These are phyloP conservation scores for Lasioglossum albipes DNA, from an alignment of 1,140 invertebrate species.

Conservation along the genomic window DNA sequence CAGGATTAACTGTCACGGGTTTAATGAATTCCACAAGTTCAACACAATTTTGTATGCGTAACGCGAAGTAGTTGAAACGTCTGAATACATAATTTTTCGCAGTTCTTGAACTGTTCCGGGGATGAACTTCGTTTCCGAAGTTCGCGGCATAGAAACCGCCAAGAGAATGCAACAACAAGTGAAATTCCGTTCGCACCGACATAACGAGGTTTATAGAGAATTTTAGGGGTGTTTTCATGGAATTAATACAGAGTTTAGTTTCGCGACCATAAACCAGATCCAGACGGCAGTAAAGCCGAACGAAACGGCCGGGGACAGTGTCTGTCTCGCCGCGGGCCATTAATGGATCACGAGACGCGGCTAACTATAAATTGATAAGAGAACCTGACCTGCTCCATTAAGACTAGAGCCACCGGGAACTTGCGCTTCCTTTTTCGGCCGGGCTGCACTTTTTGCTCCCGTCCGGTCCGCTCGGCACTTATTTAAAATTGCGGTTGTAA, in stretches of 20 bases:
- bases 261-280: constrained; percentile 73
- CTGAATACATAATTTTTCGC: background rate
- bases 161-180: constrained; percentile 40
- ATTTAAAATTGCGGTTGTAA: constrained; percentile 30
- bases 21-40: too few species aligned
- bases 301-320: constrained; percentile 71
- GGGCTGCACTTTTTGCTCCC: background rate
- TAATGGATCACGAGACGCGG: constrained; percentile 72
- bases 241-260: constrained; percentile 76
- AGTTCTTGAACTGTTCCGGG: background rate
- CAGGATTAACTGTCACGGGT: too few species aligned
- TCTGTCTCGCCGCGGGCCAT: constrained; percentile 67
- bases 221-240: constrained; percentile 74
- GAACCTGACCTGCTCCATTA: constrained; percentile 64
- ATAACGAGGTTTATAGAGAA: constrained; percentile 58
- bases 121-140: background rate
- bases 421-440: background rate
- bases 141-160: background rate
- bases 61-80: background rate
- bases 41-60: too few species aligned
- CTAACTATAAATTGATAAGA: constrained; percentile 73
- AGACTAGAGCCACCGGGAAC: constrained; percentile 51
- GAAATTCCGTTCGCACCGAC: constrained; percentile 49
- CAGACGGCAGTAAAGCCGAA: constrained; percentile 71
- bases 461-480: constrained; percentile 2